phyloP scores from a whole-genome alignment of 2,888 invertebrate species.

The Brenthis hecate region DNA sequence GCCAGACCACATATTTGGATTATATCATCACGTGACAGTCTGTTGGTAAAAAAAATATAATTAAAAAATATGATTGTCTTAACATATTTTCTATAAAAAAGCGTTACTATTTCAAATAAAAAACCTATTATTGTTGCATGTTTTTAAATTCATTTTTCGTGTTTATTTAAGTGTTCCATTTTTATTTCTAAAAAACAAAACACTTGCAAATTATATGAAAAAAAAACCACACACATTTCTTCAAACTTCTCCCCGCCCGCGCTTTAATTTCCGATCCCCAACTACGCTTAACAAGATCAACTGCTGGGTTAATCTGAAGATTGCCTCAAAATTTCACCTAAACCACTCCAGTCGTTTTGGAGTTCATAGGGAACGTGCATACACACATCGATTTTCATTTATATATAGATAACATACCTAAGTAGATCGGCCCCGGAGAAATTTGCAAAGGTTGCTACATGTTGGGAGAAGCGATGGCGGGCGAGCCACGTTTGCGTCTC shows the following conservation, averaged over 20 bases:
- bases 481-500: conserved; percentile 92
- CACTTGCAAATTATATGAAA: too few relatives aligned
- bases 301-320: too few relatives aligned
- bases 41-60: conserved; percentile 43
- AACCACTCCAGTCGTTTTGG: neutral
- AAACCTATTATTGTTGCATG: neutral
- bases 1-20: conserved; percentile 97
- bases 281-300: too few relatives aligned
- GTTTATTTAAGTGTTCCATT: too few relatives aligned
- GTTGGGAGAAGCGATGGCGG: conserved; percentile 88
- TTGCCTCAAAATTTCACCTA: too few relatives aligned
- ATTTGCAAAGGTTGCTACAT: conserved; percentile 89
- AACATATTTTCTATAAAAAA: too few relatives aligned
- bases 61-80: too few relatives aligned
- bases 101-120: conserved; percentile 8
- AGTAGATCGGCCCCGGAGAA: conserved; percentile 95
- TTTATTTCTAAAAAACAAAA: too few relatives aligned
- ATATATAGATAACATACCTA: conserved; percentile 65
- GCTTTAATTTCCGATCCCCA: too few relatives aligned
- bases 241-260: too few relatives aligned
- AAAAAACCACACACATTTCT: too few relatives aligned
- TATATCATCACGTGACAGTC: conserved; percentile 93
- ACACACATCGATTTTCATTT: neutral
- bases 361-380: neutral
- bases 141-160: too few relatives aligned